These are phyloP conservation scores for Myopa testacea DNA, from an alignment of 2,888 invertebrate species.

Conservation along the genomic window DNA sequence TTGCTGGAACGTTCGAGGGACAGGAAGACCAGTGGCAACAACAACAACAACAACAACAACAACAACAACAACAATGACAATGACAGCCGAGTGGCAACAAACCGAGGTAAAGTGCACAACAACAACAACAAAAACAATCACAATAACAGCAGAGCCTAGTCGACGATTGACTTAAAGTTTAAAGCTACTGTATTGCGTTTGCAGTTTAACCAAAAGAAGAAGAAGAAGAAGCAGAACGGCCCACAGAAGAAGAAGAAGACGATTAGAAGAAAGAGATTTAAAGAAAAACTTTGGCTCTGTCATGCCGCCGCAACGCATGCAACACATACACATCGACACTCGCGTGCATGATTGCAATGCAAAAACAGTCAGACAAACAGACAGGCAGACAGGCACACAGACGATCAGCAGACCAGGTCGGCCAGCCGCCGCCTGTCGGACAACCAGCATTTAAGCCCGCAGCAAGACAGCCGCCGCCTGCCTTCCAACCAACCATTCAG, in stretches of 20 bases:
- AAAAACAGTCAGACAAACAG: background rate
- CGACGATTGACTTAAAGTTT: conserved; percentile 24
- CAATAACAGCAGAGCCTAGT: conserved; percentile 24
- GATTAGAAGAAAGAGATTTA: background rate
- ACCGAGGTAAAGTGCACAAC: background rate
- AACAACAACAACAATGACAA: conserved; percentile 5
- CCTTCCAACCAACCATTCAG: background rate
- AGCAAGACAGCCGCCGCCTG: background rate
- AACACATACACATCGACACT: background rate
- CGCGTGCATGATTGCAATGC: background rate
- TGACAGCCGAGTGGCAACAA: background rate
- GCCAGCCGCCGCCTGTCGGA: background rate
- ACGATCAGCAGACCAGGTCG: background rate
- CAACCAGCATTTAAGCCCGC: background rate
- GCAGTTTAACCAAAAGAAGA: background rate
- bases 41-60: conserved; percentile 10
- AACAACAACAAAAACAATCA: background rate
- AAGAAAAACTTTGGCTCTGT: conserved; percentile 18
- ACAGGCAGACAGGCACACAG: background rate
- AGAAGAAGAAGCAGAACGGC: background rate
- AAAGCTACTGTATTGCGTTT: conserved; percentile 24
- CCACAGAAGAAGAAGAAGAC: background rate
- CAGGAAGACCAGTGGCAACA: conserved; percentile 18
- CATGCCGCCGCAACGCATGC: conserved; percentile 3
- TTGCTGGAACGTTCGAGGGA: background rate